Percentiles rank a stretch among this genome's conserved stretches.
Evolutionary conservation across 2,797 vertebrate genomes (phyloP).

Genomic region (Sebastes cheni): DNA sequence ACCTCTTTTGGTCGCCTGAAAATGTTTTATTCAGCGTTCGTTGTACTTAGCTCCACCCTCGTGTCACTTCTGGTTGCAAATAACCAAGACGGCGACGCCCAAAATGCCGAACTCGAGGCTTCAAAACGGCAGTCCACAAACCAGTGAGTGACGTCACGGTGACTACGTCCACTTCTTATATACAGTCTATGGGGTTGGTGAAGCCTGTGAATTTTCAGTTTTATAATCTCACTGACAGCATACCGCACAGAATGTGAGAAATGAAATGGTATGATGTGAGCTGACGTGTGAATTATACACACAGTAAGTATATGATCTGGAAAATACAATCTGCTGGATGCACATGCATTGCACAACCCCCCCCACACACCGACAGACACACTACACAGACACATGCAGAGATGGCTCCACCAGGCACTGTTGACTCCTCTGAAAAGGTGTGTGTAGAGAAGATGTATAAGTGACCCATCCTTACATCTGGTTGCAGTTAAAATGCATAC

Average conservation of each 20-base stretch:
- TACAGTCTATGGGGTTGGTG: no score
- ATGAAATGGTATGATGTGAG: not conserved
- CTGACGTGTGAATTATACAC: not conserved
- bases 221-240: not conserved
- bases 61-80: no score
- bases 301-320: not conserved
- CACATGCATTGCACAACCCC: conserved; percentile 20
- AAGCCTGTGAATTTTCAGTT: not conserved
- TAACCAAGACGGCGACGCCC: no score
- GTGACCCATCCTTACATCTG: conserved; percentile 56
- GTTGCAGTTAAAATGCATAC: conserved; percentile 38
- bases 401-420: conserved; percentile 71
- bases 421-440: conserved; percentile 52
- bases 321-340: not conserved
- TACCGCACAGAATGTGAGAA: not conserved
- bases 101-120: no score
- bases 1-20: no score
- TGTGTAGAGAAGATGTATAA: conserved; percentile 13
- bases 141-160: no score
- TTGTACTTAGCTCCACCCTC: no score
- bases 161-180: no score
- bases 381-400: conserved; percentile 21
- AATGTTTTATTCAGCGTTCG: no score
- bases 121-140: no score
- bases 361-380: not conserved